A percentile compares a stretch with the other conserved stretches of the same genome.
Conservation (phyloP, 2,888 invertebrate genomes). For the Mantis religiosa region DNA sequence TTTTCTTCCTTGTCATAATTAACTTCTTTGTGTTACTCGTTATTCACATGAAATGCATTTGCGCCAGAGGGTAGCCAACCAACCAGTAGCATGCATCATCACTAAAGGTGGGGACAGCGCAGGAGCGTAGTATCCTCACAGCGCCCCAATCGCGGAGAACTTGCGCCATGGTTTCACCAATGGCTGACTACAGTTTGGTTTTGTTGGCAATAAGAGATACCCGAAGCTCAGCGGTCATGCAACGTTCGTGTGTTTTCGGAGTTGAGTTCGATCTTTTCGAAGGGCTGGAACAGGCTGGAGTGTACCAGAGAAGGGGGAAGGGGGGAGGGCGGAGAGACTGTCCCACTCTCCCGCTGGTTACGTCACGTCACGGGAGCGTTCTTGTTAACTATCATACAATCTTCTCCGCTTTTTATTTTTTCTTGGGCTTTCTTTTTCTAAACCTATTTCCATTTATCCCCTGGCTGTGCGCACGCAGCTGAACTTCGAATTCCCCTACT, state of each 20-base stretch:
- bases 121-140: not conserved
- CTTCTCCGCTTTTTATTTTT: not conserved
- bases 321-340: not conserved
- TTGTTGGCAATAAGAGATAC: not conserved
- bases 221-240: not conserved
- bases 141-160: conserved; percentile 12
- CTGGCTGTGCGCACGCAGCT: not conserved
- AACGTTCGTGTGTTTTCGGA: conserved; percentile 13
- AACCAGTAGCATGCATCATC: conserved; percentile 4
- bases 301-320: not conserved
- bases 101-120: not conserved
- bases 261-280: not conserved
- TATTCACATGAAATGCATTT: conserved; percentile 10
- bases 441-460: not conserved
- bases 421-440: not conserved
- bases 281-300: not conserved
- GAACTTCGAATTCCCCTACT: not conserved
- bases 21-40: not conserved
- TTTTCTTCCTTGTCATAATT: not conserved
- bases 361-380: not conserved
- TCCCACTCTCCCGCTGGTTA: not conserved
- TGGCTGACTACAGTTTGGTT: not conserved
- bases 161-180: conserved; percentile 24
- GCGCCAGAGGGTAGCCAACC: conserved; percentile 15
- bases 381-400: not conserved